Evolutionary conservation across 2,113 vertebrate species (phyloP), one percentile per base, ranked within the genome.

Genomic region (Phrynosoma platyrhinos): DNA sequence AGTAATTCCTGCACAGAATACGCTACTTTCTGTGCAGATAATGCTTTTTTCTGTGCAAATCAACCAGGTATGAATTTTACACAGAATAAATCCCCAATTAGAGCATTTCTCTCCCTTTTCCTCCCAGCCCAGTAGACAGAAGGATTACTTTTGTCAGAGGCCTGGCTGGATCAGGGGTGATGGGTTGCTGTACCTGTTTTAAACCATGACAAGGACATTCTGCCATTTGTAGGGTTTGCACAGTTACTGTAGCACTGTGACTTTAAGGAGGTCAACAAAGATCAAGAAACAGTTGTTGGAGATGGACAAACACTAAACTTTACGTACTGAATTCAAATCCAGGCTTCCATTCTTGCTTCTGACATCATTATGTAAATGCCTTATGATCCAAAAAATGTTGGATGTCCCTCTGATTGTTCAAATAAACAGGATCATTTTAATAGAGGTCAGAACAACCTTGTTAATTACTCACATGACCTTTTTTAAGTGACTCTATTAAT

Each of bases 351-450:
- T 55, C 74, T 88, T 83, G 58, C 13, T 5, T 53, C 62, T 77
- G 71, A 2, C 81, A 79, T 69, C 52, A 2, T 64, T 47, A 82
- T 87, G 27, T 40, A 68, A 83, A 69, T 32, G 72, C 14, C 74
- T 30, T 47, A 52, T 69, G 30, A 40, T 55, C 64, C 66, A 36
- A 76, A 47, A 42, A 83, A 69, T n/a, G n/a, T 55, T 83, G 62
- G 27, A 55, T 13, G 4, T 88, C 21, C 23, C 55, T 53, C 58
- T 16, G n/a, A 76, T 77, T 68, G 42, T 77, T 68, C 81, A 75
- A 74, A 80, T 64, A 79, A 86, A 87, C 78, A 77, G 21, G 72
- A 83, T 55, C 58, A 66, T 69, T 30, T n/a, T 21, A 13, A 36
- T 20, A 68, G 14, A 68, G 81, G 58, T 83, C 74, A 74, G 53